Evolutionary conservation across 2,888 invertebrate genomes (phyloP).

Genomic region (Dolichomitus sp.): DNA sequence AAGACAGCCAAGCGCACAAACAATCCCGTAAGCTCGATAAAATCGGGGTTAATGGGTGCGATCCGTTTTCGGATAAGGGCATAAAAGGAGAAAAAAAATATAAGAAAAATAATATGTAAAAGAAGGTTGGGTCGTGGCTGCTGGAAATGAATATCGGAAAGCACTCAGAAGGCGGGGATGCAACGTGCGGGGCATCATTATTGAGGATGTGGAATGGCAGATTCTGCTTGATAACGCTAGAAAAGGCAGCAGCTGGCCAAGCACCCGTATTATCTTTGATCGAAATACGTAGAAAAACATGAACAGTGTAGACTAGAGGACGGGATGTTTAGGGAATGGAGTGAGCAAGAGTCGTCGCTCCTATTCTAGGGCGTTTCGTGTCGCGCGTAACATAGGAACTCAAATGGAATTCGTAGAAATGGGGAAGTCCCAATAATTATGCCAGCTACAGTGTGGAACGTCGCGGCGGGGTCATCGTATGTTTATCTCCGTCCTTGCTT

Average conservation of each 20-base stretch:
- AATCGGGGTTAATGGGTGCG: slow-evolving; percentile 58
- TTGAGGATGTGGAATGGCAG: slow-evolving; percentile 70
- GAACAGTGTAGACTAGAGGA: slow-evolving; percentile 34
- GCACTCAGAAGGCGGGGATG: slow-evolving; percentile 63
- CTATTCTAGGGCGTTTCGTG: slow-evolving; percentile 14
- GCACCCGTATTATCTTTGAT: slow-evolving; percentile 69
- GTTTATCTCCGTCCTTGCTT: slow-evolving; percentile 27
- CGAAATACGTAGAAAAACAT: slow-evolving; percentile 66
- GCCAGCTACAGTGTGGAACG: slow-evolving; percentile 34
- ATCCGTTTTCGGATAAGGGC: slow-evolving; percentile 58
- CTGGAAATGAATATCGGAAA: slow-evolving; percentile 72
- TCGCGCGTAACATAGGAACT: slow-evolving; percentile 37
- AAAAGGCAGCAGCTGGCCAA: slow-evolving; percentile 69
- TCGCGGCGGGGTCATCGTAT: slow-evolving; percentile 49
- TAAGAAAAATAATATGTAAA: slow-evolving; percentile 50
- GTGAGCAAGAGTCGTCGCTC: not conserved
- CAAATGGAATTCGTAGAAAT: slow-evolving; percentile 50
- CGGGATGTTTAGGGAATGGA: not conserved
- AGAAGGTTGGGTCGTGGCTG: slow-evolving; percentile 43
- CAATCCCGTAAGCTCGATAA: slow-evolving; percentile 48
- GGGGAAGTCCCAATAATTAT: slow-evolving; percentile 52
- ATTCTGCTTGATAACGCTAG: slow-evolving; percentile 66
- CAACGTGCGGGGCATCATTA: slow-evolving; percentile 68
- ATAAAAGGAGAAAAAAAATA: slow-evolving; percentile 23
- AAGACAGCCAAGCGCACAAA: slow-evolving; percentile 28